Evolutionary conservation across 1,140 invertebrate genomes (phyloP).

Genomic region (Drosophila lini): DNA sequence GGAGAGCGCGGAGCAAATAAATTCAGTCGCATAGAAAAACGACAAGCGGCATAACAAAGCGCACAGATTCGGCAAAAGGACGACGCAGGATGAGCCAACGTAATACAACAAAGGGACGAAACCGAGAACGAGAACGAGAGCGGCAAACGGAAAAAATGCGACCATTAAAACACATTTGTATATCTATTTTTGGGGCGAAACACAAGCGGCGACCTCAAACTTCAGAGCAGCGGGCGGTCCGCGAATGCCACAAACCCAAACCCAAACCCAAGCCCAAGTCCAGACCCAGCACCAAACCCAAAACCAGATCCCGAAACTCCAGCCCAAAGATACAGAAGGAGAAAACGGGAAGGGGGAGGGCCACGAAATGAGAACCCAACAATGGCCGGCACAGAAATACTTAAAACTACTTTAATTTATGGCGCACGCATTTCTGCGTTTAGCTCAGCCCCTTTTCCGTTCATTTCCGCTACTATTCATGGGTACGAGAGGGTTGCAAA

Average conservation of each 20-base stretch:
- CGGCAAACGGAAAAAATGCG: conserved; percentile 64
- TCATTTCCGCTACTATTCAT: conserved; percentile 50
- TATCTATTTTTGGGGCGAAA: conserved; percentile 79
- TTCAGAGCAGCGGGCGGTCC: conserved; percentile 46
- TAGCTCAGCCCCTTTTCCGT: conserved; percentile 50
- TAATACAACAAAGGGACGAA: conserved; percentile 47
- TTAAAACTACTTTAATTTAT: conserved; percentile 83
- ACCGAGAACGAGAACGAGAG: background rate
- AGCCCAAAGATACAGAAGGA: conserved; percentile 29
- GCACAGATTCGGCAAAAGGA: conserved; percentile 64
- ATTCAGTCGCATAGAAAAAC: conserved; percentile 81
- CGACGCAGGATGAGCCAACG: conserved; percentile 33
- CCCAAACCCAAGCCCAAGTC: conserved; percentile 26
- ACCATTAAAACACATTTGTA: conserved; percentile 82
- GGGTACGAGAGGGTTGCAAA: conserved; percentile 16
- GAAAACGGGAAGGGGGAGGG: background rate
- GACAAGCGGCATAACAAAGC: conserved; percentile 81
- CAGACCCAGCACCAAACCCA: conserved; percentile 24
- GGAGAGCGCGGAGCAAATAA: conserved; percentile 62
- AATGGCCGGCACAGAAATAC: conserved; percentile 48
- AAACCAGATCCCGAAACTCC: conserved; percentile 28
- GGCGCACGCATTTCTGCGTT: conserved; percentile 78
- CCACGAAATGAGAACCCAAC: conserved; percentile 9
- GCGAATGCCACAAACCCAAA: conserved; percentile 35
- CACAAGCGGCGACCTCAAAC: conserved; percentile 51